These are phyloP conservation scores for Drosophila lacicola DNA, from an alignment of 2,888 invertebrate genomes.

Conservation along the genomic window DNA sequence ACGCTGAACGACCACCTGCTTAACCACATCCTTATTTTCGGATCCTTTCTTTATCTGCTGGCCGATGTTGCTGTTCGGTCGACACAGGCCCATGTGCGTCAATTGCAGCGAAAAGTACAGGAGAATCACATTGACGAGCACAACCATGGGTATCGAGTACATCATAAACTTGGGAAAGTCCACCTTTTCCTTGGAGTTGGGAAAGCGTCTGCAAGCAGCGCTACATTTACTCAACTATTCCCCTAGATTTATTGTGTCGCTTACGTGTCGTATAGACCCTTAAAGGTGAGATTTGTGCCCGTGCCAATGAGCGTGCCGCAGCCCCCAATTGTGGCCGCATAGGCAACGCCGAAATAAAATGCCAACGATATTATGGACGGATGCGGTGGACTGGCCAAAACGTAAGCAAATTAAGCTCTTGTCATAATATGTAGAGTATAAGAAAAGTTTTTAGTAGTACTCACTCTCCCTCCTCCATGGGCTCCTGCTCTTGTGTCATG, in stretches of 20 bases:
- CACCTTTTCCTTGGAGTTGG: conserved; percentile 59
- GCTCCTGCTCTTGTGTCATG: conserved; percentile 55
- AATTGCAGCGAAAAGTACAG: conserved; percentile 66
- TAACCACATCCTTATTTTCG: conserved; percentile 87
- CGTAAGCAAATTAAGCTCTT: background rate
- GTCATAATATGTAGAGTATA: too few relatives aligned
- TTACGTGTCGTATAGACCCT: conserved; percentile 89
- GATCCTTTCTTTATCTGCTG: conserved; percentile 82
- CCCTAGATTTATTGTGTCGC: background rate
- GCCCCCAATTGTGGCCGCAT: conserved; percentile 90
- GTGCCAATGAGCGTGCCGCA: conserved; percentile 91
- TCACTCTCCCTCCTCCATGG: conserved; percentile 60
- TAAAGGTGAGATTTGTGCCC: conserved; percentile 92
- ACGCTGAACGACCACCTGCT: conserved; percentile 82
- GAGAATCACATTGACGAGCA: conserved; percentile 45
- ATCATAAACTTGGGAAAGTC: conserved; percentile 71
- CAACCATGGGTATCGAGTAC: conserved; percentile 65
- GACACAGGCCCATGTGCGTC: conserved; percentile 78
- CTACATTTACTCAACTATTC: background rate
- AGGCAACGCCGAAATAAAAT: conserved; percentile 91
- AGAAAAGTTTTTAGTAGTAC: conserved; percentile 7
- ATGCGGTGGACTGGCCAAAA: conserved; percentile 68
- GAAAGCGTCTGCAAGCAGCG: conserved; percentile 68
- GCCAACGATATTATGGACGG: conserved; percentile 90
- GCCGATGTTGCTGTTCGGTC: conserved; percentile 55